Evolutionary conservation across 2,113 vertebrate genomes (phyloP).

Genomic region (Coreoperca whiteheadi): DNA sequence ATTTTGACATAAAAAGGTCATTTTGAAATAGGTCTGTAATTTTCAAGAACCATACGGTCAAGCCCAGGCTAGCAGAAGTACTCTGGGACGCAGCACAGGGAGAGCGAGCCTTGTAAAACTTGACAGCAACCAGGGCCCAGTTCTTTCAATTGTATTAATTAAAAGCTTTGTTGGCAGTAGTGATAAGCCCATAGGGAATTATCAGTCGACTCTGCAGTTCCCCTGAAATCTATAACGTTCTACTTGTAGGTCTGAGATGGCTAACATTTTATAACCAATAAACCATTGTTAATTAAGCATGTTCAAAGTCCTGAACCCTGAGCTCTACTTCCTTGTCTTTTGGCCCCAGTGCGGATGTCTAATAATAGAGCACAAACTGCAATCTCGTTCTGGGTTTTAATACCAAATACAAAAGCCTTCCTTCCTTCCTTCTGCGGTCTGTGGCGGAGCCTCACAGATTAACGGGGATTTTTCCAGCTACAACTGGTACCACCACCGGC

Average conservation of each 20-base stretch:
- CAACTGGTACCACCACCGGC: constrained; percentile 40
- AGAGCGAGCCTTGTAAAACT: too few species aligned
- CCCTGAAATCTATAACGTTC: not conserved
- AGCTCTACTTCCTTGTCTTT: constrained; percentile 19
- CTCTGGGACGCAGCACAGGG: too few species aligned
- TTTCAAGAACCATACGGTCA: too few species aligned
- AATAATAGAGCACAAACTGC: constrained; percentile 51
- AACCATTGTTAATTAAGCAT: not conserved
- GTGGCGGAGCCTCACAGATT: constrained; percentile 42
- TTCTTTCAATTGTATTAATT: too few species aligned
- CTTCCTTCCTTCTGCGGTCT: constrained; percentile 48
- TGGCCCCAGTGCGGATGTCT: constrained; percentile 12
- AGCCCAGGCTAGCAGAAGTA: too few species aligned
- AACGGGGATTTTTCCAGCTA: constrained; percentile 24
- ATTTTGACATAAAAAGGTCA: too few species aligned
- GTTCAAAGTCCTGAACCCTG: constrained; percentile 31
- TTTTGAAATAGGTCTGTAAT: too few species aligned
- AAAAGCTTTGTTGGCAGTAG: too few species aligned
- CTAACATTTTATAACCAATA: not conserved
- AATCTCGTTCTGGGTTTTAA: constrained; percentile 42
- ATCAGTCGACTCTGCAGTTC: not conserved
- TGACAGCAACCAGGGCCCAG: too few species aligned
- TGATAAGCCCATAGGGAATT: not conserved
- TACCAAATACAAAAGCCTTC: constrained; percentile 47
- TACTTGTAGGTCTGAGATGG: too few species aligned